Conservation (phyloP, 1,140 invertebrate genomes). For the Aphelinus certus region DNA sequence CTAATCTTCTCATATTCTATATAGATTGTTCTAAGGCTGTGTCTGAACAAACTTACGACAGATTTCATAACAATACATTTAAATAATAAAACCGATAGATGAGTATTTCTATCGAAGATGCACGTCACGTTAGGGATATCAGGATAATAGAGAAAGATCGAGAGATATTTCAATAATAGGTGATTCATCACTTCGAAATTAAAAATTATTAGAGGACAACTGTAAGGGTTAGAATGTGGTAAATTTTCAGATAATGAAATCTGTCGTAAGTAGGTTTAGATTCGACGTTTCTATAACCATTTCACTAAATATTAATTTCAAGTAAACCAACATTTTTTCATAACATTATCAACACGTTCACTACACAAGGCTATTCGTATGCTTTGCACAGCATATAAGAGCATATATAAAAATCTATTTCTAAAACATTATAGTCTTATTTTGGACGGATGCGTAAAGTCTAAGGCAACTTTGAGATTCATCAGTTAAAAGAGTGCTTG, state of each 20-base stretch:
- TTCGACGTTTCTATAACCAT: no score
- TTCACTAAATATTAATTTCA: background rate
- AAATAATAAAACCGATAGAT: no score
- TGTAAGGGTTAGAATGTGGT: no score
- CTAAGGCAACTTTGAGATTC: conserved; percentile 28
- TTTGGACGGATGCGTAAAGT: conserved; percentile 12
- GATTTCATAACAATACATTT: no score
- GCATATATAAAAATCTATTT: conserved; percentile 26
- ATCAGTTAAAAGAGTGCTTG: conserved; percentile 14
- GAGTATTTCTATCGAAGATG: no score
- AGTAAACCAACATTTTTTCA: conserved; percentile 6
- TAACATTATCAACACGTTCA: conserved; percentile 21
- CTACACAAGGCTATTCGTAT: conserved; percentile 10
- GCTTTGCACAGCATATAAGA: background rate
- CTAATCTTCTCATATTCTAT: background rate
- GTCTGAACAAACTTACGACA: no score
- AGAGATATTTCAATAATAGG: no score
- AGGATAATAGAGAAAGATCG: no score
- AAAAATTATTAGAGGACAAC: no score
- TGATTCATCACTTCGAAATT: no score
- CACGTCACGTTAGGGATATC: no score
- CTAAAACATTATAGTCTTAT: conserved; percentile 8
- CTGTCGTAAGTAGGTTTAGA: background rate
- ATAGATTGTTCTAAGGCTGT: no score
- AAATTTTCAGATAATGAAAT: background rate